These are phyloP conservation scores for Frankliniella intonsa DNA, from an alignment of 2,888 invertebrate species.

Conservation along the genomic window DNA sequence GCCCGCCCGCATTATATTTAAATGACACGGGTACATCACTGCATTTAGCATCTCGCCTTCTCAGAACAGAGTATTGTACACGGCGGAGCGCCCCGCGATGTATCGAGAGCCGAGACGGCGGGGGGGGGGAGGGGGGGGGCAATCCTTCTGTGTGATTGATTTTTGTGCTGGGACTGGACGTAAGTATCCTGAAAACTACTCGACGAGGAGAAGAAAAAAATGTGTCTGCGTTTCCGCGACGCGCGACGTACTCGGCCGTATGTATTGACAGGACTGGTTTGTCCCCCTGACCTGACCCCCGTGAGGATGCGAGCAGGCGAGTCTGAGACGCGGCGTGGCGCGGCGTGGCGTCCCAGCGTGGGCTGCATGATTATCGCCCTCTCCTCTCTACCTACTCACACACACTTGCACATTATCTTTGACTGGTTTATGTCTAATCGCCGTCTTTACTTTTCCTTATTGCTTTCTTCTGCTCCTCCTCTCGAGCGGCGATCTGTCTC, in stretches of 20 bases:
- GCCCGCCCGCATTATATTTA: background rate
- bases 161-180: too few species aligned
- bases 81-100: too few species aligned
- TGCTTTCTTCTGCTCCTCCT: background rate
- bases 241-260: too few species aligned
- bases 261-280: too few species aligned
- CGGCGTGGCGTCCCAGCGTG: background rate
- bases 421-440: slow-evolving; percentile 24
- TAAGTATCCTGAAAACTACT: too few species aligned
- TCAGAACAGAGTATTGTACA: background rate
- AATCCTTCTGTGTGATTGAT: too few species aligned
- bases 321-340: background rate
- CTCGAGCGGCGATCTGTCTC: background rate
- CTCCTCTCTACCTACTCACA: background rate
- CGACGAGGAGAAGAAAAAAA: too few species aligned
- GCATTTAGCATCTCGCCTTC: slow-evolving; percentile 8
- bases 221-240: too few species aligned
- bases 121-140: too few species aligned
- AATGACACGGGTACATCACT: slow-evolving; percentile 23
- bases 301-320: too few species aligned
- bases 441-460: slow-evolving; percentile 18
- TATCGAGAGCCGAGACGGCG: too few species aligned
- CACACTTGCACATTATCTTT: slow-evolving; percentile 17
- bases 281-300: too few species aligned
- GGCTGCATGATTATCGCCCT: background rate